phyloP scores from a whole-genome alignment of 2,888 invertebrate genomes.

The Eugnorisma glareosa region DNA sequence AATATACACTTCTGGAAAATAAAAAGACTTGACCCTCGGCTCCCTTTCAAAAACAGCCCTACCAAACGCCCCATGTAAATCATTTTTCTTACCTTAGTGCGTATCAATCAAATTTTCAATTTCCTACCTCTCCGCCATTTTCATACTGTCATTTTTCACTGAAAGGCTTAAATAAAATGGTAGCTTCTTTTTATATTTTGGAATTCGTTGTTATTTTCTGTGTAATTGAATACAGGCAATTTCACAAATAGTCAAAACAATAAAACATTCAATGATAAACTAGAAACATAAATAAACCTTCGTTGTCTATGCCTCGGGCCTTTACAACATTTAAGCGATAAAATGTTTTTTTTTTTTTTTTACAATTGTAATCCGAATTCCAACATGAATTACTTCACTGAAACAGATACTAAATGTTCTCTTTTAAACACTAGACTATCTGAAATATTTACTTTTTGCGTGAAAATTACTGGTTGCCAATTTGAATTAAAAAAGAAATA shows the following conservation, averaged over 20 bases:
- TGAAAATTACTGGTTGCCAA: not conserved
- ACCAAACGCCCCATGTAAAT: slow-evolving; percentile 29
- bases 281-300: not conserved
- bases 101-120: slow-evolving; percentile 66
- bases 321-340: not conserved
- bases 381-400: slow-evolving; percentile 8
- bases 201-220: not conserved
- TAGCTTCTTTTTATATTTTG: not conserved
- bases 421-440: not conserved
- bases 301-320: not conserved
- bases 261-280: not conserved
- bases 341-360: not conserved
- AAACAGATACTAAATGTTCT: not conserved
- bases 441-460: not conserved
- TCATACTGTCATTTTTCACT: slow-evolving; percentile 19
- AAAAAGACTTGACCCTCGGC: slow-evolving; percentile 16
- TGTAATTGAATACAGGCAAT: not conserved
- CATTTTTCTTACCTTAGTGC: slow-evolving; percentile 43
- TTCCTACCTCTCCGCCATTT: slow-evolving; percentile 51
- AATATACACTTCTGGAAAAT: too few species aligned
- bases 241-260: not conserved
- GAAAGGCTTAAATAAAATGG: slow-evolving; percentile 5
- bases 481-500: slow-evolving; percentile 7
- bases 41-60: slow-evolving; percentile 16
- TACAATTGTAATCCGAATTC: slow-evolving; percentile 8